Evolutionary conservation across 2,797 vertebrate genomes (phyloP), one percentile per base, ranked within the genome.

Genomic region (Meda fulgida): DNA sequence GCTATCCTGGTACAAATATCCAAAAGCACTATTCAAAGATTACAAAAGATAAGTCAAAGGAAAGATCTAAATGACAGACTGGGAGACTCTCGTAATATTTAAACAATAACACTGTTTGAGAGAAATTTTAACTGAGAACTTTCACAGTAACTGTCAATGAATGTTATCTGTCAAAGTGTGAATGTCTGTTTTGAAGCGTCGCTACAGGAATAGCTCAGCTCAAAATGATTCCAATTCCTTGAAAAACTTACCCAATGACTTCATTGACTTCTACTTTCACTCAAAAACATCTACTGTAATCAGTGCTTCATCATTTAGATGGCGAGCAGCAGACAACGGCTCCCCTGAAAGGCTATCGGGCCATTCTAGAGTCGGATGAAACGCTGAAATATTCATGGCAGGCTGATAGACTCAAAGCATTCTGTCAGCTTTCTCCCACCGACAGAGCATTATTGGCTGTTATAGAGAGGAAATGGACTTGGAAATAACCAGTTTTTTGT

Each of bases 381-480:
- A 75, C 13, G 18, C 76, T 88, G 70, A 88, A 88, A 88, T 79
- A 88, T 88, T 88, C 84, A 88, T 83, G 84, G 79, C 51, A 36
- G 67, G 70, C 48, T 78, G 66, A 88, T 76, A 76, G 80, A 78
- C 67, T 73, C 81, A 23, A 81, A 63, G 63, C 67, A 66, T 71
- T 66, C 46, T 71, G 40, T 70, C 14, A 4, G 66, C 65, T 31
- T 85, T 82, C 67, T 23, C 14, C 60, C 67, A 66, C 73, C 48
- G 67, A 79, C 48, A 75, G 72, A 70, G 85, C 76, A 80, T 88
- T 80, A 83, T 31, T 31, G 18, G 31, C 77, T 51, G 71, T 70
- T 67, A 84, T 3, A 46, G 36, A 83, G 75, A 83, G 43, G 34
- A 84, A 85, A 85, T 80, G 38, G 69, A 79, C 72, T 67, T 31